Percentiles rank a stretch among this genome's conserved stretches.
phyloP scores from a whole-genome alignment of 2,113 vertebrate genomes.

The Lophius piscatorius region DNA sequence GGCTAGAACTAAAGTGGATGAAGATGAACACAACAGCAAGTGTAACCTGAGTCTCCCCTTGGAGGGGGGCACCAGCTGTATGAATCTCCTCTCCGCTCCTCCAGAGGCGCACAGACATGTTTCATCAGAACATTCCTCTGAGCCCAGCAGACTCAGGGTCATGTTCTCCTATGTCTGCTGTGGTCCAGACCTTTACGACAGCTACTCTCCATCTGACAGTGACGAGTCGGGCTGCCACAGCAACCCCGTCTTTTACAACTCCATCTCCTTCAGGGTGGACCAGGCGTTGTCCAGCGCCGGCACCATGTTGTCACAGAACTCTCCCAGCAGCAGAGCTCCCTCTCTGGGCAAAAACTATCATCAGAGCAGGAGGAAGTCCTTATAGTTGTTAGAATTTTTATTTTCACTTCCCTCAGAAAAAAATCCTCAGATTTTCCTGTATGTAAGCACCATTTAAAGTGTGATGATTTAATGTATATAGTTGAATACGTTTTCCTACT shows the following conservation, averaged over 20 bases:
- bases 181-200: conserved; percentile 56
- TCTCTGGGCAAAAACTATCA: conserved; percentile 56
- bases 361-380: conserved; percentile 80
- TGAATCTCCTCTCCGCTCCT: conserved; percentile 81
- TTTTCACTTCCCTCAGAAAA: no score
- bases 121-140: conserved; percentile 32
- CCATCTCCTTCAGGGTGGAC: conserved; percentile 83
- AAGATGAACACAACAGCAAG: conserved; percentile 52
- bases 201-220: conserved; percentile 53
- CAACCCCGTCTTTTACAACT: conserved; percentile 85
- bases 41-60: conserved; percentile 76
- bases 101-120: conserved; percentile 61
- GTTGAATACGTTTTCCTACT: no score
- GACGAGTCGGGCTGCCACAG: conserved; percentile 77
- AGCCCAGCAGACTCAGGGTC: conserved; percentile 49
- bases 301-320: no score
- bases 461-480: no score
- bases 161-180: conserved; percentile 80
- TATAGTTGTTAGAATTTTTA: conserved; percentile 63
- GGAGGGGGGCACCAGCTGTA: conserved; percentile 79
- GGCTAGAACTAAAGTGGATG: conserved; percentile 21
- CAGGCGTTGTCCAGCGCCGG: conserved; percentile 31
- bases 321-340: neutral
- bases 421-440: no score
- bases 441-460: no score